phyloP scores from a whole-genome alignment of 2,888 invertebrate genomes.

The Eupithecia centaureata region DNA sequence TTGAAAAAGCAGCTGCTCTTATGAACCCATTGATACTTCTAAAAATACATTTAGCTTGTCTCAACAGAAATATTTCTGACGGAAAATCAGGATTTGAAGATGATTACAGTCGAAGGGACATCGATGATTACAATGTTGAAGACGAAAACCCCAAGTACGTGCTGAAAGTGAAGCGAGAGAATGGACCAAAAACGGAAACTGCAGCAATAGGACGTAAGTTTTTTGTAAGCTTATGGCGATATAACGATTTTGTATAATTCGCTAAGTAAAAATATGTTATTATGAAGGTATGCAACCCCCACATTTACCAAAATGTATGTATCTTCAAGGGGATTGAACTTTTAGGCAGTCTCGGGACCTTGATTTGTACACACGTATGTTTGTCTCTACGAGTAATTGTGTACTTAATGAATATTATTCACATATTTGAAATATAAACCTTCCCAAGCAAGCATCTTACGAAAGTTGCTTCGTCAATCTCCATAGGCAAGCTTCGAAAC shows the following conservation, averaged over 20 bases:
- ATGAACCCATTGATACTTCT: constrained; percentile 68
- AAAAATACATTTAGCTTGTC: constrained; percentile 68
- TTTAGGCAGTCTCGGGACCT: neutral
- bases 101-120: constrained; percentile 45
- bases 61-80: constrained; percentile 54
- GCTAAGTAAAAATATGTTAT: neutral
- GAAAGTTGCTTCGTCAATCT: constrained; percentile 51
- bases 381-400: too few relatives aligned
- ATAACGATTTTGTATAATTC: neutral
- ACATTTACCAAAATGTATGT: neutral
- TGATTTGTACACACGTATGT: too few relatives aligned
- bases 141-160: constrained; percentile 54
- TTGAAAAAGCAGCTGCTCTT: constrained; percentile 49
- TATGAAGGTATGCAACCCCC: neutral
- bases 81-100: constrained; percentile 46
- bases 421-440: too few relatives aligned
- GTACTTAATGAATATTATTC: too few relatives aligned
- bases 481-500: constrained; percentile 75
- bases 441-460: neutral
- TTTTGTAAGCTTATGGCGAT: constrained; percentile 6
- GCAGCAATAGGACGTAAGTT: constrained; percentile 49
- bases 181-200: constrained; percentile 46
- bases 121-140: constrained; percentile 44
- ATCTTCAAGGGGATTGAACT: neutral
- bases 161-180: constrained; percentile 64